Evolutionary conservation across 2,113 vertebrate genomes (phyloP), one percentile per base, ranked within the genome.

Genomic region (Peucedramus taeniatus): DNA sequence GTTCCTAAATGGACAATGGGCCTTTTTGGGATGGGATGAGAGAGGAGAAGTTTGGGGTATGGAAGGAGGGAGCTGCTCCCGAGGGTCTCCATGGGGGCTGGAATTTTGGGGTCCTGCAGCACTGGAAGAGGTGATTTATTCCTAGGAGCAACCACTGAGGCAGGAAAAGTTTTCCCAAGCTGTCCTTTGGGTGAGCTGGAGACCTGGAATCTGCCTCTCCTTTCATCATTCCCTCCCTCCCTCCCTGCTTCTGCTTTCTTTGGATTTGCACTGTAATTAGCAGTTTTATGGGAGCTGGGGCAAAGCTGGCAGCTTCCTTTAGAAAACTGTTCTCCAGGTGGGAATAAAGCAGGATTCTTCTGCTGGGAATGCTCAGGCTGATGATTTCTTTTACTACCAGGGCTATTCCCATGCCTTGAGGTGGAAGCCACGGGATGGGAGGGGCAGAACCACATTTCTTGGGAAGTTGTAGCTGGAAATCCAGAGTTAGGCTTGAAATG

Each of bases 71-170:
- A 50, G 15, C 28, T 53, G 23, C 27, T 78, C 23, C 39, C 1
- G 0, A 53, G 30, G 56, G 3, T 79, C 24, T 54, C 27, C 49
- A 10, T 4, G 16, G 8, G 9, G 14, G 42, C 49, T 80, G 72
- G 59, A 42, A 51, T 91, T 68, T 80, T 84, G 94, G 96, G 85
- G 26, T 97, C 92, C 76, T 64, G 86, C 80, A 89, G 68, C 63
- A 35, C 26, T 54, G 66, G 77, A 85, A 87, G 37, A 44, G 3
- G 60, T 13, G 10, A 47, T 39, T 87, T 98, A 96, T 98, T 98
- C 97, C 90, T 97, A 95, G 96, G 95, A 78, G 76, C 49, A 80
- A 70, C 64, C 56, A 45, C 82, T 16, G n/a, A 88, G 96, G 93
- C 80, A 74, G 93, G 95, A 72, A 88, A 83, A 90, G 93, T 91